Base-by-base conservation (phyloP, 2,888 invertebrate species). In the Epinotia nisella region DNA sequence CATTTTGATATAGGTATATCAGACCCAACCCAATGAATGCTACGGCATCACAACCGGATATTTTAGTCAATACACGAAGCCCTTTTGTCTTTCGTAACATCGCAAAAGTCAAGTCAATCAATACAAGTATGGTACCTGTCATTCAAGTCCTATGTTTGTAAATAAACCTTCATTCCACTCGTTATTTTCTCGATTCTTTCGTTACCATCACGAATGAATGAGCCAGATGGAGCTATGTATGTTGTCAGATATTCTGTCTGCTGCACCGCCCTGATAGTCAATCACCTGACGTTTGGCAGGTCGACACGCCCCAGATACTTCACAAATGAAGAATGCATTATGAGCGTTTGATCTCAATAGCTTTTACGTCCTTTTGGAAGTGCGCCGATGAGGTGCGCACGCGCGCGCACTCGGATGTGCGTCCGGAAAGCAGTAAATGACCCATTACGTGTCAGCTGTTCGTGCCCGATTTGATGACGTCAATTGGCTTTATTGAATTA, bases 371-470 rank as follows among this genome's bases (percentile, higher is more conserved):
- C 24, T 66, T 56, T 41, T 56, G 4, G 24, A 35, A 39, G 1
- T n/a, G 53, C 7, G 35, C 2, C 1, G 3, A 11, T 3, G 15
- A 19, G 35, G 19, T 80, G 84, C 84, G 88, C 82, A 77, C 77
- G 79, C 80, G 83, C 86, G 24, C 49, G 24, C n/a, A 81, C 77
- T 83, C 79, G 84, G 85, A 86, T 80, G 79, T 87, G 86, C 85
- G 85, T 87, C 81, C 74, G 79, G 78, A 80, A 82, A 85, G 82
- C 85, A 83, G 83, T 82, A 79, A 76, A 64, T 64, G 75, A 75
- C 76, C 84, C 84, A 87, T 85, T 88, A 82, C 76, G 72, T 75
- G 78, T 71, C 78, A 76, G 77, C 76, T 79, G 78, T 77, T 80
- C 60, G 71, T 71, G 78, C 80, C 83, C 83, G 83, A 82, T 76